phyloP scores from a whole-genome alignment of 2,113 vertebrate genomes.

The Spea bombifrons region DNA sequence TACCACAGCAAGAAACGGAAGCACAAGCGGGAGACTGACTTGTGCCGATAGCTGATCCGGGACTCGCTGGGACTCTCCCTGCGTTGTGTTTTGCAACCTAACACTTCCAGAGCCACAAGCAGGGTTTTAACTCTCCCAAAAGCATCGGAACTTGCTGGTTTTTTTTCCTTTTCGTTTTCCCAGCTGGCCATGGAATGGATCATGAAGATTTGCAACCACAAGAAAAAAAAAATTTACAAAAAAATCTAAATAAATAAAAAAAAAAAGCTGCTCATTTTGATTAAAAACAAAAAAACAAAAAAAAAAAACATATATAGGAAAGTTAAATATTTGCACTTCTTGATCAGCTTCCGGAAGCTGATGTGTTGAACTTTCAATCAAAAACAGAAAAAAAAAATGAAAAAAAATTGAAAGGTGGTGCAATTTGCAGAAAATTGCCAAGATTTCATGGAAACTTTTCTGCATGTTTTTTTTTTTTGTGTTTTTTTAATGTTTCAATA shows the following conservation, averaged over 20 bases:
- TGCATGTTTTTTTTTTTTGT: constrained; percentile 68
- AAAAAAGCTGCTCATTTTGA: constrained; percentile 64
- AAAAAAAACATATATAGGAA: background rate
- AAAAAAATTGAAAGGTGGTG: constrained; percentile 35
- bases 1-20: constrained; percentile 93
- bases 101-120: constrained; percentile 67
- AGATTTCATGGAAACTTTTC: constrained; percentile 53
- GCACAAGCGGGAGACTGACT: constrained; percentile 89
- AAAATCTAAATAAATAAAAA: constrained; percentile 29
- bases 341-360: constrained; percentile 66
- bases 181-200: constrained; percentile 75
- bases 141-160: constrained; percentile 68
- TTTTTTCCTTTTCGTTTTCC: constrained; percentile 60
- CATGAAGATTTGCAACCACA: constrained; percentile 71
- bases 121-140: constrained; percentile 57
- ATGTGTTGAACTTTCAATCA: constrained; percentile 65
- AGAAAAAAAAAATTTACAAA: constrained; percentile 44
- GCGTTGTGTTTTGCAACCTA: constrained; percentile 57
- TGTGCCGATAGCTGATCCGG: constrained; percentile 88
- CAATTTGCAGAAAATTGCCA: constrained; percentile 60
- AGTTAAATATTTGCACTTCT: constrained; percentile 36
- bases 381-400: constrained; percentile 55
- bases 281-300: constrained; percentile 56
- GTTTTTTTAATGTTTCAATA: constrained; percentile 66
- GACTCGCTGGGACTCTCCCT: constrained; percentile 61